phyloP scores from a whole-genome alignment of 2,113 vertebrate genomes.

The Chionodraco myersi region DNA sequence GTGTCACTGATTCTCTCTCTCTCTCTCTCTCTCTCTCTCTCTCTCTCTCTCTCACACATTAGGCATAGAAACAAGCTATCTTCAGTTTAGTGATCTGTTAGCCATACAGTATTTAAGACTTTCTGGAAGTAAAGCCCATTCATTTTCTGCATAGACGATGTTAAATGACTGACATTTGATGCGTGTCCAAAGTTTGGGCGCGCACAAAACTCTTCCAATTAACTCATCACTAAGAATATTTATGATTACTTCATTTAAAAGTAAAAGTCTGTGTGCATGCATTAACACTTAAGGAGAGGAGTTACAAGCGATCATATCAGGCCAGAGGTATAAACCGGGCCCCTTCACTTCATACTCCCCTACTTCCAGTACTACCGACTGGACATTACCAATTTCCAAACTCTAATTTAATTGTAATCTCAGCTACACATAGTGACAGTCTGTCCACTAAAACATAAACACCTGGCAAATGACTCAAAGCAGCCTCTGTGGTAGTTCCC shows the following conservation, averaged over 20 bases:
- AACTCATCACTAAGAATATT: not conserved
- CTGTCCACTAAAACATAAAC: too few species aligned
- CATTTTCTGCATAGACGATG: constrained; percentile 2
- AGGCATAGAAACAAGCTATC: constrained; percentile 3
- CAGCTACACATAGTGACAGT: too few species aligned
- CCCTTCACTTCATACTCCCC: too few species aligned
- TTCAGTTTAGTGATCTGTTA: constrained; percentile 16
- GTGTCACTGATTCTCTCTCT: constrained; percentile 1
- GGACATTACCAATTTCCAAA: too few species aligned
- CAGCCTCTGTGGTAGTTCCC: too few species aligned
- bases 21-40: not conserved
- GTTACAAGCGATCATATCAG: too few species aligned
- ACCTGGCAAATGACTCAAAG: too few species aligned
- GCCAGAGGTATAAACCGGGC: too few species aligned
- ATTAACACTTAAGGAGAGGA: not conserved
- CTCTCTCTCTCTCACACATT: not conserved
- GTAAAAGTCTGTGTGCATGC: not conserved
- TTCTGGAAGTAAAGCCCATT: not conserved
- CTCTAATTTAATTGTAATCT: too few species aligned
- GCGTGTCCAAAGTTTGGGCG: not conserved
- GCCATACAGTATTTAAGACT: constrained; percentile 17
- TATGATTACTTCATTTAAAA: not conserved
- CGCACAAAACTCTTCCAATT: not conserved
- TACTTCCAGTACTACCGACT: too few species aligned
- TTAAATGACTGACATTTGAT: constrained; percentile 7